phyloP scores from a whole-genome alignment of 2,797 vertebrate species.

The Artibeus lituratus region DNA sequence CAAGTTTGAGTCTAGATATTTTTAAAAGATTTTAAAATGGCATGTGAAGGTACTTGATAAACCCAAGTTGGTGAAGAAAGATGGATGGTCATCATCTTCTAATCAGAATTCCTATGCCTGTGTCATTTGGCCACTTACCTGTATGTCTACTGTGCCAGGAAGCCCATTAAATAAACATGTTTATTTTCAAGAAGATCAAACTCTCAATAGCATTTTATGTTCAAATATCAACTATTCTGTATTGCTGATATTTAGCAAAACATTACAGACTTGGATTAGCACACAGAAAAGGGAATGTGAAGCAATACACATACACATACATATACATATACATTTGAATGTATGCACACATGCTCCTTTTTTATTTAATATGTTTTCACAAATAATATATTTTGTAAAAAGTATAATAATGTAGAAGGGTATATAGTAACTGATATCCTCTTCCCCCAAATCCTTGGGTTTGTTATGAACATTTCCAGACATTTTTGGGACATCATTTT shows the following conservation, averaged over 20 bases:
- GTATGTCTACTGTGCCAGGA: not conserved
- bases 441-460: not conserved
- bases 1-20: not conserved
- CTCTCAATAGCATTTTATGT: not conserved
- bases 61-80: not conserved
- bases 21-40: not conserved
- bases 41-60: not conserved
- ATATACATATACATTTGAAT: not conserved
- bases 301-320: not conserved
- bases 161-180: not conserved
- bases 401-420: not conserved
- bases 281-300: not conserved
- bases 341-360: not conserved
- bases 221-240: not conserved
- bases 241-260: not conserved
- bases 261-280: not conserved
- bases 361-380: not conserved
- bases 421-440: not conserved
- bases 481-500: not conserved
- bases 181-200: not conserved
- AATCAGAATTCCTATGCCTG: not conserved
- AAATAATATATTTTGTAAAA: not conserved
- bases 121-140: not conserved
- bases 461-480: not conserved
- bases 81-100: not conserved